These are phyloP conservation scores for Galaxea fascicularis DNA, from an alignment of 92 coral and sea anemone species.

Conservation along the genomic window DNA sequence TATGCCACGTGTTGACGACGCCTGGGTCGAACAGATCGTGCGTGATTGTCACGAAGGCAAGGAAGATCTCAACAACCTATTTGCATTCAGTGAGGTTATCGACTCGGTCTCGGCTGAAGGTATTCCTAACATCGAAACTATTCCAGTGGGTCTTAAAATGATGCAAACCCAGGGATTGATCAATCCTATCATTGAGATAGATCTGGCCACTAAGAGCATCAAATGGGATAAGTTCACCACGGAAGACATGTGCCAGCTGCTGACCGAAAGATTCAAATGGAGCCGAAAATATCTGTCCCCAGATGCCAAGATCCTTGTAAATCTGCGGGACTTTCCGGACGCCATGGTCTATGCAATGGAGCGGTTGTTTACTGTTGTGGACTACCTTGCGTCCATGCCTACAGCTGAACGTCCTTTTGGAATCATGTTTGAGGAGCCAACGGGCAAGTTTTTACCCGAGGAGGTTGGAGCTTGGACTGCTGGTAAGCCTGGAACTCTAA, in stretches of 20 bases:
- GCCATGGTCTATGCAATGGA: slow-evolving; percentile 64
- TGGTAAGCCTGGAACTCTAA: too few relatives aligned
- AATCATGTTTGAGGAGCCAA: slow-evolving; percentile 69
- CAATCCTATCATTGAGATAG: slow-evolving; percentile 64
- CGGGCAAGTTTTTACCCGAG: slow-evolving; percentile 79
- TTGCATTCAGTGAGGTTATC: slow-evolving; percentile 73
- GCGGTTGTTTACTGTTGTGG: slow-evolving; percentile 67
- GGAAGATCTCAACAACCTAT: slow-evolving; percentile 58
- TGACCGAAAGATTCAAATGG: slow-evolving; percentile 59
- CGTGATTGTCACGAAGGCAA: too few relatives aligned
- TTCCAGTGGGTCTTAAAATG: slow-evolving; percentile 43
- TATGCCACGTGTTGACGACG: slow-evolving; percentile 76
- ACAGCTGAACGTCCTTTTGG: slow-evolving; percentile 77
- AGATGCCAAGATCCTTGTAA: slow-evolving; percentile 71
- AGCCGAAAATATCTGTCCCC: slow-evolving; percentile 39
- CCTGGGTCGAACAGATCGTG: slow-evolving; percentile 48
- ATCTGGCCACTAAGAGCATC: slow-evolving; percentile 33
- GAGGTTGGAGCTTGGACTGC: slow-evolving; percentile 83
- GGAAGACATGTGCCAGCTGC: slow-evolving; percentile 47
- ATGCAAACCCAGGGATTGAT: slow-evolving; percentile 36
- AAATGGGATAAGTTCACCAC: slow-evolving; percentile 55
- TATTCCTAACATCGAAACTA: slow-evolving; percentile 50
- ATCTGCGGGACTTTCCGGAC: slow-evolving; percentile 81
- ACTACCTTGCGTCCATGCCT: slow-evolving; percentile 61
- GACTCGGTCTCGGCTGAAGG: slow-evolving; percentile 55